Percentiles rank a stretch among this genome's conserved stretches.
phyloP scores from a whole-genome alignment of 1,140 invertebrate species.

The Psix sp. region DNA sequence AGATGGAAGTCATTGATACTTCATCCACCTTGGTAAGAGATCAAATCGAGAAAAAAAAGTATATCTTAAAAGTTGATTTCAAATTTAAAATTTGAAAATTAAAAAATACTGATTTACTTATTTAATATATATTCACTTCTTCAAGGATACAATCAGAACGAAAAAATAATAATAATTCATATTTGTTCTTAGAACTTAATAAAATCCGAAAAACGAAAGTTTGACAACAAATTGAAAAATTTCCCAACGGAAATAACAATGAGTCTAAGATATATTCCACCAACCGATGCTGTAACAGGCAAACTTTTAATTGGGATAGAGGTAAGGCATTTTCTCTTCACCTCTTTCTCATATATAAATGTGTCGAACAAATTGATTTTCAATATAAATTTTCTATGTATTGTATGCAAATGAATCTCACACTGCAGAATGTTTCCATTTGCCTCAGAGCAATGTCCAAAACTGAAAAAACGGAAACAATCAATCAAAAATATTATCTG shows the following conservation, averaged over 20 bases:
- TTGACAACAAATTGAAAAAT: slow-evolving; percentile 64
- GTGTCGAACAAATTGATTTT: too few relatives aligned
- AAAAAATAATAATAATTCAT: too few relatives aligned
- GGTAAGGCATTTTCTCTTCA: slow-evolving; percentile 63
- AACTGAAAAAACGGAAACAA: slow-evolving; percentile 5
- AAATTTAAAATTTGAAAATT: too few relatives aligned
- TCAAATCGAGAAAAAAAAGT: slow-evolving; percentile 2
- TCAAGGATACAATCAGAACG: too few relatives aligned
- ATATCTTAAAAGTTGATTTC: too few relatives aligned
- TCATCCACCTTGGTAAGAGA: slow-evolving; percentile 69
- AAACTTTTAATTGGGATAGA: slow-evolving; percentile 74
- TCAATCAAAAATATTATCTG: not conserved
- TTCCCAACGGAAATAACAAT: slow-evolving; percentile 73
- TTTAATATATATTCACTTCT: too few relatives aligned
- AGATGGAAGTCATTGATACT: slow-evolving; percentile 61
- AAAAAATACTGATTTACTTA: too few relatives aligned
- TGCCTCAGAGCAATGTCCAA: too few relatives aligned
- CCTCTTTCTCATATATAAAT: slow-evolving; percentile 2
- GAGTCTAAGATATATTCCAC: slow-evolving; percentile 71
- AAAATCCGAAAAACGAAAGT: slow-evolving; percentile 62
- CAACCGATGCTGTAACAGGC: slow-evolving; percentile 63
- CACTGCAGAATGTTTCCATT: too few relatives aligned
- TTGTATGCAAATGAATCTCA: too few relatives aligned
- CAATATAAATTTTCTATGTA: too few relatives aligned
- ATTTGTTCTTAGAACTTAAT: slow-evolving; percentile 66